These are phyloP conservation scores for Caenorhabditis sinica DNA, from an alignment of 2,888 invertebrate species.

Conservation along the genomic window DNA sequence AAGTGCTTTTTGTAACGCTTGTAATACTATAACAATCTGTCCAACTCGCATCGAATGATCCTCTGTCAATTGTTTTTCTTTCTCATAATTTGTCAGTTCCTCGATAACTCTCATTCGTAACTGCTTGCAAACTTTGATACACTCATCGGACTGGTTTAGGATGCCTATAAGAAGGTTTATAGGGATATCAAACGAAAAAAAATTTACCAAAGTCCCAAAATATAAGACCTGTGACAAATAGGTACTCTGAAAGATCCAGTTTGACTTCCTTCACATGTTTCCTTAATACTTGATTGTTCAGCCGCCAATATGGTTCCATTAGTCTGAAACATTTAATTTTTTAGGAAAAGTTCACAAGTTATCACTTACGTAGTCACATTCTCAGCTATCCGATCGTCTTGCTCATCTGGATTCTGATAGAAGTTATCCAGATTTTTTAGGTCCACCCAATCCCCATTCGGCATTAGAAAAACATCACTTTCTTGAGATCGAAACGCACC, in stretches of 20 bases:
- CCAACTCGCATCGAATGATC: conserved; percentile 48
- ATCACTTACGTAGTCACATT: conserved; percentile 30
- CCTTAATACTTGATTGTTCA: conserved; percentile 23
- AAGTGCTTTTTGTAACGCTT: conserved; percentile 37
- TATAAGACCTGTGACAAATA: conserved; percentile 35
- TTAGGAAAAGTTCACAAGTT: not conserved
- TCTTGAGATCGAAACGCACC: conserved; percentile 17
- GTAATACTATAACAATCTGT: conserved; percentile 38
- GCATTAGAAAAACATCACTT: conserved; percentile 1
- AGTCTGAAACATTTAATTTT: conserved; percentile 26
- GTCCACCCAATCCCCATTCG: conserved; percentile 53
- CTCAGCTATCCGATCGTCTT: conserved; percentile 13
- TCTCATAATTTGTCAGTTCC: conserved; percentile 40
- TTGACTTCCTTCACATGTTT: conserved; percentile 29
- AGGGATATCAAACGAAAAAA: not conserved
- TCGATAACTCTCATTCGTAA: conserved; percentile 19
- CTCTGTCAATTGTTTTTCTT: not conserved
- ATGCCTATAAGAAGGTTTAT: conserved; percentile 19
- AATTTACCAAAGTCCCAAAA: conserved; percentile 52
- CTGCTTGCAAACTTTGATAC: conserved; percentile 37
- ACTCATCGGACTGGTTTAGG: conserved; percentile 34
- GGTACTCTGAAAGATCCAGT: conserved; percentile 28
- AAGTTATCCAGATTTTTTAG: conserved; percentile 8
- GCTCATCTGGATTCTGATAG: conserved; percentile 45
- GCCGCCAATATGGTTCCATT: conserved; percentile 46